A percentile compares a stretch with the other conserved stretches of the same genome.
Conservation (phyloP, 2,113 vertebrate genomes). For the Glaucomys volans region DNA sequence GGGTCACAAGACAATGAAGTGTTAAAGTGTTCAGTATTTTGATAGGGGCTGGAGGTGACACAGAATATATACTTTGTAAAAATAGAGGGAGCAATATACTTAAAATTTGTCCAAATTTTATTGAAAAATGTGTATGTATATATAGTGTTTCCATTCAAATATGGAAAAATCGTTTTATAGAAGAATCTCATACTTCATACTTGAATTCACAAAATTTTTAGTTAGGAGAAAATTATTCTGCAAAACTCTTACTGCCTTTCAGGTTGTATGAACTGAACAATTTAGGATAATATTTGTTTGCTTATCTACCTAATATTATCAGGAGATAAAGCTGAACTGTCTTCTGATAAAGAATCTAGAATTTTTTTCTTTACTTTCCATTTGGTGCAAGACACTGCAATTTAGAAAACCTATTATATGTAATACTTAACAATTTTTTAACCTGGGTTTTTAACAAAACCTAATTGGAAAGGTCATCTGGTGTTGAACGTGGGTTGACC, state of each 20-base stretch:
- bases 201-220: conserved; percentile 7
- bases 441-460: conserved; percentile 40
- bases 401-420: conserved; percentile 12
- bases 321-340: neutral
- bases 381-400: neutral
- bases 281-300: conserved; percentile 43
- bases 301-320: conserved; percentile 13
- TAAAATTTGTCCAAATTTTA: conserved; percentile 6
- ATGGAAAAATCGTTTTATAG: neutral
- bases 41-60: neutral
- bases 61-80: neutral
- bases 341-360: neutral
- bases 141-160: neutral
- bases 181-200: neutral
- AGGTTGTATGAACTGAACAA: neutral
- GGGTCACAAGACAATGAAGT: neutral
- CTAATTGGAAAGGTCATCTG: neutral
- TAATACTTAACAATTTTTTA: conserved; percentile 4
- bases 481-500: neutral
- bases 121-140: neutral
- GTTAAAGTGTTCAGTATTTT: neutral
- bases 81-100: neutral
- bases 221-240: conserved; percentile 21
- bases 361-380: conserved; percentile 31
- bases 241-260: conserved; percentile 3